Base-by-base conservation (phyloP, 92 coral and sea anemone species). In the Actinostola sp. region DNA sequence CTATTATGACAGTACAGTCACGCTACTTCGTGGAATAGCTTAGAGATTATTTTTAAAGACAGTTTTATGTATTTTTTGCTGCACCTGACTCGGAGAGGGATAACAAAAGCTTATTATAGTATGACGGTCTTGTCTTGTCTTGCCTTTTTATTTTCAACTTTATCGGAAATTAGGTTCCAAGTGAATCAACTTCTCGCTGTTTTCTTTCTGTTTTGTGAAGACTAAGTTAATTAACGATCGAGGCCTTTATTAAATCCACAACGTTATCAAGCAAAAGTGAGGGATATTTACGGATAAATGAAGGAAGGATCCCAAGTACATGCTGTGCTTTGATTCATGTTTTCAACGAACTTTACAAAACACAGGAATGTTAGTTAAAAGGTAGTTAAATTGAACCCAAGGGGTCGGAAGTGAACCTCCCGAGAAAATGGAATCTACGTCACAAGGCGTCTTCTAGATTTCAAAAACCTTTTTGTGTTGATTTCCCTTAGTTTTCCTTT, bases 101-200 rank as follows among this genome's bases (percentile, higher is more conserved):
- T 54, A 60, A 72, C 62, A 59, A 71, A 42, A 38, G 29, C 42
- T 52, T 67, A 78, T 86, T 79, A 84, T 62, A 76, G 54, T 73
- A 65, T 38, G 42, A 5, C 33, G 27, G 36, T 25, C 38, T 5
- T 42, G 42, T 44, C 59, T 32, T 24, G 66, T 72, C 46, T 32
- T 48, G 39, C 79, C 78, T 83, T 58, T 52, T 80, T 63, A 65
- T 67, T 71, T 56, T 76, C 57, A 4, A 23, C 51, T 81, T 90
- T 87, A 86, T 90, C 92, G 92, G 89, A 87, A 90, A 87, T 87
- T 76, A 82, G 75, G 75, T 81, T 76, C 72, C 69, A 82, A 76
- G 62, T 33, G 60, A 20, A 53, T 53, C 28, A 53, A 53, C 20
- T 53, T 24, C 60, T 53, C 25, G 60, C 60, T 53, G 60, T 53